Evolutionary conservation across 2,797 vertebrate species (phyloP).

Genomic region (Pseudotriccus pelzelni): DNA sequence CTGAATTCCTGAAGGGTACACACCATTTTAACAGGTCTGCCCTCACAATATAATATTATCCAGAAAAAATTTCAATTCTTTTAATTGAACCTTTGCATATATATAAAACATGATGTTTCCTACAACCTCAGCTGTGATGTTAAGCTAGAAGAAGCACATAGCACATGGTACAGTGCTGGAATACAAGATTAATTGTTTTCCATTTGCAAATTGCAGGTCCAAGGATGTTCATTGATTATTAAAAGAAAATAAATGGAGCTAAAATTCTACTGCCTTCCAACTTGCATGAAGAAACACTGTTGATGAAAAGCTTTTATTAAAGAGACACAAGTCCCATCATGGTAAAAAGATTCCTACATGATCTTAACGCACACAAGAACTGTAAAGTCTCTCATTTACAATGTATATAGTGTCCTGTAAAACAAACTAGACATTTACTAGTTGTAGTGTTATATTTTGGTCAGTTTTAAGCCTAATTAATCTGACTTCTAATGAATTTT

Average conservation of each 20-base stretch:
- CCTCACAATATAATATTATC: neutral
- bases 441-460: neutral
- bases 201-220: slow-evolving; percentile 64
- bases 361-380: slow-evolving; percentile 34
- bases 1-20: neutral
- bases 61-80: neutral
- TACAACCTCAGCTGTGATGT: neutral
- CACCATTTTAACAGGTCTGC: neutral
- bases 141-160: neutral
- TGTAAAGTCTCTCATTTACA: neutral
- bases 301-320: slow-evolving; percentile 8
- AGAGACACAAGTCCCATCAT: slow-evolving; percentile 18
- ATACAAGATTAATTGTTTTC: slow-evolving; percentile 19
- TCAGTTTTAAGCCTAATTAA: neutral
- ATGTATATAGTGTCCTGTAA: neutral
- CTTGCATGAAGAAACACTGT: neutral
- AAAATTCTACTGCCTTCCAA: neutral
- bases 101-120: neutral
- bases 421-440: neutral
- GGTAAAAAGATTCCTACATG: slow-evolving; percentile 31
- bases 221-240: slow-evolving; percentile 2
- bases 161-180: neutral
- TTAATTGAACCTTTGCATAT: neutral
- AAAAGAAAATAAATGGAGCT: slow-evolving; percentile 25
- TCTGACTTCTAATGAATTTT: neutral